These are phyloP conservation scores for Augiades crinisus DNA, from an alignment of 2,888 invertebrate species.

Conservation along the genomic window DNA sequence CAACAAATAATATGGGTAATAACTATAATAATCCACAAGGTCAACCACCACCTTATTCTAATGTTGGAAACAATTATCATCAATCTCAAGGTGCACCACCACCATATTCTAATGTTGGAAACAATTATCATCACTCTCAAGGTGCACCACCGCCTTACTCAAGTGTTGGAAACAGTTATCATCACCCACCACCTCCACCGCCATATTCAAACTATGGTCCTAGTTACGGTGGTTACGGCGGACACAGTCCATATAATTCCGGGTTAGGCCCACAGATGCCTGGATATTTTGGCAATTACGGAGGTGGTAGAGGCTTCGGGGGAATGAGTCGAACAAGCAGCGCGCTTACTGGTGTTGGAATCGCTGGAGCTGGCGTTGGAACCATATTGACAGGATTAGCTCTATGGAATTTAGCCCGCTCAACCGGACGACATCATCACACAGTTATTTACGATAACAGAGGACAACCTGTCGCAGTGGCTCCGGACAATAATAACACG, in stretches of 20 bases:
- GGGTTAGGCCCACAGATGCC: slow-evolving; percentile 59
- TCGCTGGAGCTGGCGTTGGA: slow-evolving; percentile 73
- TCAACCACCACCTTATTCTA: slow-evolving; percentile 30
- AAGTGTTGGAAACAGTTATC: slow-evolving; percentile 49
- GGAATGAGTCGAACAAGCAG: slow-evolving; percentile 58
- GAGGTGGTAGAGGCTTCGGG: slow-evolving; percentile 50
- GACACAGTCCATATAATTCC: slow-evolving; percentile 43
- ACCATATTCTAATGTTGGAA: slow-evolving; percentile 53
- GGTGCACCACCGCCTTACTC: slow-evolving; percentile 62
- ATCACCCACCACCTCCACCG: slow-evolving; percentile 60
- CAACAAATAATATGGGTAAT: slow-evolving; percentile 11
- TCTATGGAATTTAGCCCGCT: slow-evolving; percentile 74
- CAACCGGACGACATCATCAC: slow-evolving; percentile 64
- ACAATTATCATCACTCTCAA: slow-evolving; percentile 52
- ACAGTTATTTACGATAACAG: slow-evolving; percentile 74
- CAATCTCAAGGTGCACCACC: slow-evolving; percentile 61
- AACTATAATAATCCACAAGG: slow-evolving; percentile 28
- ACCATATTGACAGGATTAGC: slow-evolving; percentile 74
- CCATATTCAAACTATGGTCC: slow-evolving; percentile 51
- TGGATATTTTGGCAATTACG: slow-evolving; percentile 68
- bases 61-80: slow-evolving; percentile 47
- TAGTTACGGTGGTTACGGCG: slow-evolving; percentile 43
- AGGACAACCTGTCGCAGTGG: slow-evolving; percentile 70
- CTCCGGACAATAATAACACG: slow-evolving; percentile 60
- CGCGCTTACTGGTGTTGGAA: slow-evolving; percentile 65